Percentiles rank a stretch among this genome's conserved stretches.
These are phyloP conservation scores for Sternarchorhynchus goeldii DNA, from an alignment of 2,797 vertebrate species.

Conservation along the genomic window DNA sequence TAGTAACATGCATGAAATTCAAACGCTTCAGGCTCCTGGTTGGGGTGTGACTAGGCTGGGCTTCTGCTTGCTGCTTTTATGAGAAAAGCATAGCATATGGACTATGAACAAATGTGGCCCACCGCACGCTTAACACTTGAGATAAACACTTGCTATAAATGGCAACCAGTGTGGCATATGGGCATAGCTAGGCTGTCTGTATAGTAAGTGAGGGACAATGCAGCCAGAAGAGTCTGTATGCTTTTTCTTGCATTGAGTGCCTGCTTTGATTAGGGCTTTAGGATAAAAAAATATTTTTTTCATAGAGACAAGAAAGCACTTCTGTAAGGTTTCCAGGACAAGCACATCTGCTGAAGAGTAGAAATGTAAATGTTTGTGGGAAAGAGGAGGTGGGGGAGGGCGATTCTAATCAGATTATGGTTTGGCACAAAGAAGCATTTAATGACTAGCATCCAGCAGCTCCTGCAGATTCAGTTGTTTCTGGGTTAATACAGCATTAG, in stretches of 20 bases:
- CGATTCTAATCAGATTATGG: conserved; percentile 21
- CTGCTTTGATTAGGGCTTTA: too few species aligned
- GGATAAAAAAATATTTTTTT: too few species aligned
- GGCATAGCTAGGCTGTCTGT: not conserved
- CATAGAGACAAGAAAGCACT: too few species aligned
- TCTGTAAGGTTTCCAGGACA: too few species aligned
- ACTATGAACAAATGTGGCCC: not conserved
- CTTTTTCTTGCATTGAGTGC: too few species aligned
- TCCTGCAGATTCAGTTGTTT: conserved; percentile 49
- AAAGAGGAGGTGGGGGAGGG: not conserved
- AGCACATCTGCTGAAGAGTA: too few species aligned
- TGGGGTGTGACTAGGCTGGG: not conserved
- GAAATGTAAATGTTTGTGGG: too few species aligned
- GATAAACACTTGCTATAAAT: conserved; percentile 3
- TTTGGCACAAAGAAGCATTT: conserved; percentile 18
- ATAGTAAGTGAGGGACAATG: not conserved
- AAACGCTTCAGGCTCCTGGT: too few species aligned
- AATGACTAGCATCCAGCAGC: conserved; percentile 5
- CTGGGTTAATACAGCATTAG: conserved; percentile 72
- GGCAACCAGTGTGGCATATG: not conserved
- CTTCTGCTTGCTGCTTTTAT: not conserved
- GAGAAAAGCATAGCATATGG: conserved; percentile 5
- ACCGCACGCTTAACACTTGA: not conserved
- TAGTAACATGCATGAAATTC: too few species aligned
- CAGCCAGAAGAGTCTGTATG: not conserved